Evolutionary conservation across 2,113 vertebrate genomes (phyloP).

Genomic region (Trichechus manatus): DNA sequence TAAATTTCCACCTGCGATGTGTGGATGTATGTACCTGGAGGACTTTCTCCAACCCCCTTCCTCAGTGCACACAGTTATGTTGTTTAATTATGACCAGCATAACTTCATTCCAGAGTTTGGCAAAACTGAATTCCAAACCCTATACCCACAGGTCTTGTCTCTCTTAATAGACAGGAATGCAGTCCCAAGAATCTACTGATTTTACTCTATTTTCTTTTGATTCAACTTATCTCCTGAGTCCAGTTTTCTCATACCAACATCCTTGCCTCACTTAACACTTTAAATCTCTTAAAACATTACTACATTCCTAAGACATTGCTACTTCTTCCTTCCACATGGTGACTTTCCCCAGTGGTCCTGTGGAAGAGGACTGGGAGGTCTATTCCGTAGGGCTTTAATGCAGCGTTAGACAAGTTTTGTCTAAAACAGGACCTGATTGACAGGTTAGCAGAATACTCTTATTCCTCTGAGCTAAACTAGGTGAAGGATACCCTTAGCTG

Average conservation of each 20-base stretch:
- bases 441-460: not conserved
- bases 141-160: conserved; percentile 14
- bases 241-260: conserved; percentile 16
- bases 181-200: not conserved
- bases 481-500: conserved; percentile 11
- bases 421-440: not conserved
- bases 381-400: conserved; percentile 15
- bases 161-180: not conserved
- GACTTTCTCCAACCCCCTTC: not conserved
- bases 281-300: conserved; percentile 42
- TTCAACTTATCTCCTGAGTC: not conserved
- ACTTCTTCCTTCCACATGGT: not conserved
- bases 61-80: not conserved
- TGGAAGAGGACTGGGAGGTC: not conserved
- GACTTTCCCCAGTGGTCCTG: conserved; percentile 34
- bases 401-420: conserved; percentile 24
- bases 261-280: conserved; percentile 1
- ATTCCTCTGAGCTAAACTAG: conserved; percentile 14
- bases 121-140: conserved; percentile 20
- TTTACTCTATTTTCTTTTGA: conserved; percentile 56
- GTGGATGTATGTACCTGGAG: not conserved
- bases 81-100: not conserved
- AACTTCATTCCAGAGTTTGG: conserved; percentile 20
- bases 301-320: not conserved
- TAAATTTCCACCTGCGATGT: not conserved